These are phyloP conservation scores for Acomys russatus DNA, from an alignment of 2,797 vertebrate species.

Conservation along the genomic window DNA sequence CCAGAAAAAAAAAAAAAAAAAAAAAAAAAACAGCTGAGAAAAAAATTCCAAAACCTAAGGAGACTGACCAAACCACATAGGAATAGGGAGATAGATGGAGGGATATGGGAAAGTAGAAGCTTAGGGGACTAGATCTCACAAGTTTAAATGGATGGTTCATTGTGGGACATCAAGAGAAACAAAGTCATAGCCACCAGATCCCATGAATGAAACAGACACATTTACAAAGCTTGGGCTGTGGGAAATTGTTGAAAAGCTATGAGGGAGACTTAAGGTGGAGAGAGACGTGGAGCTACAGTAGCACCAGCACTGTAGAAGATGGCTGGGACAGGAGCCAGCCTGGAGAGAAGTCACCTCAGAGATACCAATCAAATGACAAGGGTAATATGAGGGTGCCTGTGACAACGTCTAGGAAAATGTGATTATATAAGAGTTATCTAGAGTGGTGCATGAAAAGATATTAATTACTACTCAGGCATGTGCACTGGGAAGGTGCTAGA, in stretches of 20 bases:
- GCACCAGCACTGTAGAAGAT: fast-evolving
- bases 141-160: neutral
- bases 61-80: neutral
- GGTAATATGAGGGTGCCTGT: neutral
- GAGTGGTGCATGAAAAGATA: neutral
- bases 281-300: neutral
- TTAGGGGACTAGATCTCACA: neutral
- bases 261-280: neutral
- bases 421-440: neutral
- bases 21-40: neutral
- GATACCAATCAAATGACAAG: neutral
- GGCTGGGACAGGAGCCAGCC: neutral
- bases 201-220: neutral
- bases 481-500: neutral
- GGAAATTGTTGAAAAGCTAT: neutral
- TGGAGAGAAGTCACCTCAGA: neutral
- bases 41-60: neutral
- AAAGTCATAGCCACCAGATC: neutral
- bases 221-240: neutral
- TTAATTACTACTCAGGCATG: too few relatives aligned
- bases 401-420: fast-evolving
- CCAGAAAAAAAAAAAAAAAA: neutral
- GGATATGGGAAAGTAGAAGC: neutral
- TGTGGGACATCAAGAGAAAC: neutral
- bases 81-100: fast-evolving